Conservation (phyloP, 2,888 invertebrate genomes). For the Tortrix viridana region DNA sequence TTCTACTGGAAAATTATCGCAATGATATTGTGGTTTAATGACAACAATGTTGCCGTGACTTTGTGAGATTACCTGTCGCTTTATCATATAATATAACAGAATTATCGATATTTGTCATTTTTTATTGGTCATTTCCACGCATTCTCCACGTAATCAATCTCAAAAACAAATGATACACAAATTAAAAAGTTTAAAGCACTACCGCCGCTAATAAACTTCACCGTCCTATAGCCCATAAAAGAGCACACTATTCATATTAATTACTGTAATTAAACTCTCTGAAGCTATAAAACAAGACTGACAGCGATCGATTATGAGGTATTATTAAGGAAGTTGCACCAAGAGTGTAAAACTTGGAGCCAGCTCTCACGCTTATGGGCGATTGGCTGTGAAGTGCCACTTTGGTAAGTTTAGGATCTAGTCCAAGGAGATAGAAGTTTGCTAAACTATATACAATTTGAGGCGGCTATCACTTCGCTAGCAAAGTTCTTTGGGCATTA, state of each 20-base stretch:
- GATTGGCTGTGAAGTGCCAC: conserved; percentile 18
- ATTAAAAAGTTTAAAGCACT: too few relatives aligned
- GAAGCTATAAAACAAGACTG: conserved; percentile 6
- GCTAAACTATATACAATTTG: conserved; percentile 10
- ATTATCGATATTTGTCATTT: too few relatives aligned
- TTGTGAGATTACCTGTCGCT: too few relatives aligned
- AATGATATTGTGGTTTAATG: conserved; percentile 6
- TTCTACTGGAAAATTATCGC: conserved; percentile 12
- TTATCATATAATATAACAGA: too few relatives aligned
- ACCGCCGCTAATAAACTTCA: too few relatives aligned
- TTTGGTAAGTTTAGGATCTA: conserved; percentile 8
- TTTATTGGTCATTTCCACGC: too few relatives aligned
- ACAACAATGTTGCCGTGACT: conserved; percentile 1
- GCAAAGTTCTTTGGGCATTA: not conserved
- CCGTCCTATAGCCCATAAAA: too few relatives aligned
- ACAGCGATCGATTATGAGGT: too few relatives aligned
- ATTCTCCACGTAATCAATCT: too few relatives aligned
- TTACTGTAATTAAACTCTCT: conserved; percentile 1
- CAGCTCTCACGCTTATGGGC: not conserved
- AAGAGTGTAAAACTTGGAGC: conserved; percentile 10
- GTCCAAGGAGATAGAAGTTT: conserved; percentile 4
- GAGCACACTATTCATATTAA: conserved; percentile 3
- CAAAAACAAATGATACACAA: too few relatives aligned
- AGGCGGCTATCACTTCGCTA: not conserved
- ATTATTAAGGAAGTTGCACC: conserved; percentile 25